A percentile compares a stretch with the other conserved stretches of the same genome.
These are phyloP conservation scores for Lordiphosa collinella DNA, from an alignment of 1,140 invertebrate species.

Conservation along the genomic window DNA sequence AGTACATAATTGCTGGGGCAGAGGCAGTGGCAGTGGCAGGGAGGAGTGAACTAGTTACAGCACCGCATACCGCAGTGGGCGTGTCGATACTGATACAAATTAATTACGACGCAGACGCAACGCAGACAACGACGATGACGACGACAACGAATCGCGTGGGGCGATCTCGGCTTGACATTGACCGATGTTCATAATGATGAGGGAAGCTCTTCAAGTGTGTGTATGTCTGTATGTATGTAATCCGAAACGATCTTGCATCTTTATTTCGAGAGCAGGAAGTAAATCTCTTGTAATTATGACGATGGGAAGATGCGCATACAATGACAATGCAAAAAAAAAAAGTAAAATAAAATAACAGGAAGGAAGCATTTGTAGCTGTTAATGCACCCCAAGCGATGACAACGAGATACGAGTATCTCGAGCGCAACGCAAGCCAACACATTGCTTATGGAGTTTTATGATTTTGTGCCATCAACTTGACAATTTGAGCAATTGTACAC, in stretches of 20 bases:
- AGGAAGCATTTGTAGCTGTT: slow-evolving; percentile 40
- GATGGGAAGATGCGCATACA: slow-evolving; percentile 15
- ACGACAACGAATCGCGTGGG: slow-evolving; percentile 38
- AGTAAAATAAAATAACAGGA: slow-evolving; percentile 19
- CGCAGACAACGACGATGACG: slow-evolving; percentile 22
- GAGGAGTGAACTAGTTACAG: slow-evolving; percentile 11
- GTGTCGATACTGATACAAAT: slow-evolving; percentile 50
- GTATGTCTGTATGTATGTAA: slow-evolving; percentile 40
- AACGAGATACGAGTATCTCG: no score
- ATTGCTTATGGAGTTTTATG: no score
- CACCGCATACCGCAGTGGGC: slow-evolving; percentile 12
- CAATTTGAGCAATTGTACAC: no score
- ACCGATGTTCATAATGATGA: not conserved
- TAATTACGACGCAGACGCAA: slow-evolving; percentile 53
- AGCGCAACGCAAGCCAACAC: no score
- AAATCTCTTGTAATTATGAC: slow-evolving; percentile 57
- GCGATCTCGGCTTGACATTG: slow-evolving; percentile 38
- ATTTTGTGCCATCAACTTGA: no score
- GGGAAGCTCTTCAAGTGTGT: slow-evolving; percentile 32
- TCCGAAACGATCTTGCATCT: slow-evolving; percentile 20
- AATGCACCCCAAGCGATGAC: slow-evolving; percentile 7
- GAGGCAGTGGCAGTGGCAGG: not conserved
- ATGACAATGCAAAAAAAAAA: slow-evolving; percentile 10
- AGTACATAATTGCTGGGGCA: no score
- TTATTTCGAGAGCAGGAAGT: slow-evolving; percentile 34